phyloP scores from a whole-genome alignment of 2,113 vertebrate genomes.

The chimpanzee (Pan troglodytes) region NHGRI_mPanTro3-v2.1_pri NC_072411.2:71975001-71975500 shows the following conservation, averaged over 20 bases:
- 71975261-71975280: background rate
- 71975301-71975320: background rate
- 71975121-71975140: background rate
- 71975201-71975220: background rate
- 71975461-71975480: background rate
- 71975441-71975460: conserved; percentile 18
- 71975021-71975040: background rate
- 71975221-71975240: conserved; percentile 20
- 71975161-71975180: conserved; percentile 3
- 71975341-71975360: background rate
- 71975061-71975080: background rate
- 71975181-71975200: background rate
- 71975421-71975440: background rate
- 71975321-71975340: background rate
- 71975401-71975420: background rate
- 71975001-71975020: background rate
- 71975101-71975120: background rate
- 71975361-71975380: background rate
- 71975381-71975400: background rate
- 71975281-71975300: conserved; percentile 3
- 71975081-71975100: background rate
- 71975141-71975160: background rate
- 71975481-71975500: background rate
- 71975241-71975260: background rate
- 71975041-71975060: background rate